A percentile compares a stretch with the other conserved stretches of the same genome.
These are phyloP conservation scores for Thereuonema tuberculata DNA, from an alignment of 1,140 invertebrate species.

Conservation along the genomic window DNA sequence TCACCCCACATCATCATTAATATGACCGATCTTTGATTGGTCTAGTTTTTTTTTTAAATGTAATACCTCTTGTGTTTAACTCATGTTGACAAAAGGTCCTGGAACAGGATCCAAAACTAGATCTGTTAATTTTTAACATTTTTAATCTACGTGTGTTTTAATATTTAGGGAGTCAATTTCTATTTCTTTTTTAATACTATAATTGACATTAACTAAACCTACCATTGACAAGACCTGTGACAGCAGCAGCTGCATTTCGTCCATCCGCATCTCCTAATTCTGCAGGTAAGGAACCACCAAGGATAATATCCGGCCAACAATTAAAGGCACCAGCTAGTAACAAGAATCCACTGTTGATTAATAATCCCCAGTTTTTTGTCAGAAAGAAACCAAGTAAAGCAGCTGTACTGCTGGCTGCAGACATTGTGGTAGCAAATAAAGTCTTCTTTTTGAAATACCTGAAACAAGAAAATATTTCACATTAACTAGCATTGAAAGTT, in stretches of 20 bases:
- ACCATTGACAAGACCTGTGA: constrained; percentile 35
- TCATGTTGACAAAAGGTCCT: no score
- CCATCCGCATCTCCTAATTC: constrained; percentile 37
- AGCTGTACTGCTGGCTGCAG: constrained; percentile 28
- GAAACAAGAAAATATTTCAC: no score
- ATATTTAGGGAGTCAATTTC: not conserved
- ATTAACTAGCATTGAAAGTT: no score
- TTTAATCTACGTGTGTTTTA: no score
- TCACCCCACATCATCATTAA: no score
- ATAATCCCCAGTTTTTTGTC: constrained; percentile 32
- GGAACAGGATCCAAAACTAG: no score
- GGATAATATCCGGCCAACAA: constrained; percentile 39
- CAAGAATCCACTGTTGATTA: constrained; percentile 34
- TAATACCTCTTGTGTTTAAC: no score
- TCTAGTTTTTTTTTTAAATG: no score
- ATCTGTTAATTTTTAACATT: no score
- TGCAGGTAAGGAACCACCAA: constrained; percentile 36
- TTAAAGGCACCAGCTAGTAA: constrained; percentile 37
- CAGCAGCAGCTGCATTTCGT: constrained; percentile 33
- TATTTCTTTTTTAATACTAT: not conserved
- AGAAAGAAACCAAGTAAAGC: constrained; percentile 33
- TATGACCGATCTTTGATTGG: no score
- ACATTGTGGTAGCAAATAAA: constrained; percentile 33
- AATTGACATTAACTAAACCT: no score
- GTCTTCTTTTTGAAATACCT: constrained; percentile 21